These are phyloP conservation scores for Panulirus ornatus DNA, from an alignment of 1,140 invertebrate species.

Conservation along the genomic window DNA sequence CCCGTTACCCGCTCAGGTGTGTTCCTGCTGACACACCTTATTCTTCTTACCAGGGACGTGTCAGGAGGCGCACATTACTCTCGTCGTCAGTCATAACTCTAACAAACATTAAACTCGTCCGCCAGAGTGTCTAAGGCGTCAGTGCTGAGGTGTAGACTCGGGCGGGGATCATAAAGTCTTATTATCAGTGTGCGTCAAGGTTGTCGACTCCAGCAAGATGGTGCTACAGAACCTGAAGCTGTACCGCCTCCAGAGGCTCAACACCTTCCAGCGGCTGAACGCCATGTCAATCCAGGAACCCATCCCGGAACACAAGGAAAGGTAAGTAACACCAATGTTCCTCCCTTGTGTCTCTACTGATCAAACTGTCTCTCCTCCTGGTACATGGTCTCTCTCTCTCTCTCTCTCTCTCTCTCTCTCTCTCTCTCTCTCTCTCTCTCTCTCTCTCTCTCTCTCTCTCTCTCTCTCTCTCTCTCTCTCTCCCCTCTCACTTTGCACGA, in stretches of 20 bases:
- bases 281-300: conserved; percentile 64
- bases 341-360: background rate
- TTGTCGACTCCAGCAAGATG: conserved; percentile 36
- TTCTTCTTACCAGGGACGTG: conserved; percentile 18
- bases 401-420: background rate
- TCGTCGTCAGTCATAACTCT: no score
- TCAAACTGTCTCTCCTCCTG: background rate
- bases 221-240: conserved; percentile 69
- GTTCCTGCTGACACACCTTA: background rate
- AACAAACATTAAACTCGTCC: no score
- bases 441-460: background rate
- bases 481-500: background rate
- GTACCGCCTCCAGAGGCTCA: conserved; percentile 69
- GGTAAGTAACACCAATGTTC: conserved; percentile 48
- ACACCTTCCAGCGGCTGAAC: conserved; percentile 69
- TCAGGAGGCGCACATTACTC: conserved; percentile 45
- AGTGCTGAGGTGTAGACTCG: background rate
- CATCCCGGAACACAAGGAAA: conserved; percentile 72
- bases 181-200: background rate
- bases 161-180: background rate
- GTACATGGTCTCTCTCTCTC: background rate
- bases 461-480: background rate
- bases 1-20: background rate
- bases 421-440: conserved; percentile 29
- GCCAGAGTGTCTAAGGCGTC: no score